Conservation (phyloP, 2,113 vertebrate genomes). For the Rhineura floridana region DNA sequence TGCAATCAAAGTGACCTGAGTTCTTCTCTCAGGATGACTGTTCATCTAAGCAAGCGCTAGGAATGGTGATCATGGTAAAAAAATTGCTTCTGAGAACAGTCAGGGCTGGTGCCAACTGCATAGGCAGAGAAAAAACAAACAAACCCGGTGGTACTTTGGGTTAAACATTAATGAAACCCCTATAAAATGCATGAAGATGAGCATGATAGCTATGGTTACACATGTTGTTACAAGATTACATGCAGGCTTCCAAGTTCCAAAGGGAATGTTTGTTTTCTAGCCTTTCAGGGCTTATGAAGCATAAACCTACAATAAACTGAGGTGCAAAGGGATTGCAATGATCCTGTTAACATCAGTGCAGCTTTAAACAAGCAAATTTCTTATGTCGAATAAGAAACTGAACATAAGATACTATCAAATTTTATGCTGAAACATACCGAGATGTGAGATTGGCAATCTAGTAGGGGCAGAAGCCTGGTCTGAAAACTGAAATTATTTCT, state of each 20-base stretch:
- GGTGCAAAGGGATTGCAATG: neutral
- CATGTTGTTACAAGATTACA: conserved; percentile 16
- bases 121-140: neutral
- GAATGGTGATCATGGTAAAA: neutral
- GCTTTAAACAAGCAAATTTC: neutral
- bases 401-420: neutral
- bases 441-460: neutral
- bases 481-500: neutral
- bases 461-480: neutral
- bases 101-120: neutral
- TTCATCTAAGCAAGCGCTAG: neutral
- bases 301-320: conserved; percentile 25
- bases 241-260: neutral
- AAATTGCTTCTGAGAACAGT: conserved; percentile 24
- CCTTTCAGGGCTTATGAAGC: neutral
- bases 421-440: neutral
- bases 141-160: conserved; percentile 17
- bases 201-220: conserved; percentile 23
- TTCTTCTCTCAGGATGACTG: neutral
- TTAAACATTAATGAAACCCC: neutral
- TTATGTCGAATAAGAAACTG: neutral
- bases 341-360: neutral
- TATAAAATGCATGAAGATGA: conserved; percentile 42
- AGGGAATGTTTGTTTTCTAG: conserved; percentile 32
- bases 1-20: neutral